These are phyloP conservation scores for Drosophila pseudoobscura DNA, from an alignment of 1,140 invertebrate genomes.

Conservation along the genomic window DNA sequence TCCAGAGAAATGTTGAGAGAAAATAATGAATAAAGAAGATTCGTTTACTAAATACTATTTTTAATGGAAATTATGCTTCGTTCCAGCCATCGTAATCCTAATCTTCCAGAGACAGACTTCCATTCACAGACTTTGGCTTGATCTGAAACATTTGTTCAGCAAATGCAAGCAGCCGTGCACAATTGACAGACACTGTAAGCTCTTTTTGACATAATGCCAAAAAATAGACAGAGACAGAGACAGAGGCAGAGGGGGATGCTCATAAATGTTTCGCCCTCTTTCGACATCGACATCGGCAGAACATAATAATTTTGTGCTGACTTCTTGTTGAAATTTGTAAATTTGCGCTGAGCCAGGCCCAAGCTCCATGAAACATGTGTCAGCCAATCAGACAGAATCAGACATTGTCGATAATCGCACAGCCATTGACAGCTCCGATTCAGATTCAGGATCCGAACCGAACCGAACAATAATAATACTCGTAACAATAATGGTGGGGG, in stretches of 20 bases:
- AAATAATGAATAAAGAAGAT: too few species aligned
- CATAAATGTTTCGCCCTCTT: conserved; percentile 34
- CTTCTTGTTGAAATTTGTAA: conserved; percentile 79
- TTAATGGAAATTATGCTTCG: too few species aligned
- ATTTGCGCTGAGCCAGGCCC: conserved; percentile 69
- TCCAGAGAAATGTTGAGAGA: too few species aligned
- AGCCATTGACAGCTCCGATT: conserved; percentile 62
- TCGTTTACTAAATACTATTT: too few species aligned
- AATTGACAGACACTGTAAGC: conserved; percentile 42
- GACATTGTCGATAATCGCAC: conserved; percentile 53
- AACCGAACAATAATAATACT: conserved; percentile 26
- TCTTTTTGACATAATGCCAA: conserved; percentile 51
- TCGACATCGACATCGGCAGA: conserved; percentile 19
- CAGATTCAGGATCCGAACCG: conserved; percentile 11
- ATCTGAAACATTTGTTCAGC: too few species aligned
- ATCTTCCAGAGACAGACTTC: too few species aligned
- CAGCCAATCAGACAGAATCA: conserved; percentile 43
- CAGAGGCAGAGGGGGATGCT: neutral
- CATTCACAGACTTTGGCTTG: too few species aligned
- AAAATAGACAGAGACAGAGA: conserved; percentile 9
- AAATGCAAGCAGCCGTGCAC: conserved; percentile 18
- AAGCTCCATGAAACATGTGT: conserved; percentile 41
- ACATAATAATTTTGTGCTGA: conserved; percentile 78
- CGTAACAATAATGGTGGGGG: conserved; percentile 40
- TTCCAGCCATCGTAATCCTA: too few species aligned